These are phyloP conservation scores for Cydia amplana DNA, from an alignment of 1,140 invertebrate species.

Conservation along the genomic window DNA sequence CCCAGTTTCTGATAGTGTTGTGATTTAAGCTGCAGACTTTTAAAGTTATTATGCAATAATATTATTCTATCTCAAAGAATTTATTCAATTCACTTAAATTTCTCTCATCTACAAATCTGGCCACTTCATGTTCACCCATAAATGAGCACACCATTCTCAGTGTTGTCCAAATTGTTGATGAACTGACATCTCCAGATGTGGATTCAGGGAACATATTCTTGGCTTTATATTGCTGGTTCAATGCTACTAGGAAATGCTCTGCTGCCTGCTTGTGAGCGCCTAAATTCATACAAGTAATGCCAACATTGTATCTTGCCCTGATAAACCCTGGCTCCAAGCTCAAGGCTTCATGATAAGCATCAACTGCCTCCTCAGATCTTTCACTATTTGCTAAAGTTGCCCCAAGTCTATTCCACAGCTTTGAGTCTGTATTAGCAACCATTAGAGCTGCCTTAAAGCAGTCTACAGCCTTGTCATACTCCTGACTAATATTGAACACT, in stretches of 20 bases:
- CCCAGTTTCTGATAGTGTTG: constrained; percentile 15
- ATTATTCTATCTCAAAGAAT: constrained; percentile 81
- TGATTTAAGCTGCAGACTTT: constrained; percentile 4
- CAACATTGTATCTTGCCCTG: constrained; percentile 97
- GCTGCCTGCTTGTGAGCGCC: constrained; percentile 95
- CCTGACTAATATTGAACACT: constrained; percentile 95
- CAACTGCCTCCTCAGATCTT: constrained; percentile 96
- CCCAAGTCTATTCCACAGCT: constrained; percentile 98
- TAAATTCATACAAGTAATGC: constrained; percentile 98
- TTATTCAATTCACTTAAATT: constrained; percentile 84
- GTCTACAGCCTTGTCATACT: constrained; percentile 98
- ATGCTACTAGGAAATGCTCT: constrained; percentile 95
- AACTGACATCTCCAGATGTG: constrained; percentile 80
- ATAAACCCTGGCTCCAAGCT: constrained; percentile 97
- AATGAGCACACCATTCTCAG: constrained; percentile 93
- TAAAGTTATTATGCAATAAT: not conserved
- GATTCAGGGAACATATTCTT: constrained; percentile 73
- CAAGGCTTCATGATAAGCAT: constrained; percentile 96
- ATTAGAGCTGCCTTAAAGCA: constrained; percentile 95
- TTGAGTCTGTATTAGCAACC: constrained; percentile 91
- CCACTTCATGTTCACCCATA: constrained; percentile 90
- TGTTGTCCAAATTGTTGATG: constrained; percentile 96
- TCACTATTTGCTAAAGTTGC: constrained; percentile 98
- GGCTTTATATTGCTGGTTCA: constrained; percentile 95
- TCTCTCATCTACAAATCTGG: constrained; percentile 86